Conservation (phyloP, 1,140 invertebrate species). For the Ladona fulva region DNA sequence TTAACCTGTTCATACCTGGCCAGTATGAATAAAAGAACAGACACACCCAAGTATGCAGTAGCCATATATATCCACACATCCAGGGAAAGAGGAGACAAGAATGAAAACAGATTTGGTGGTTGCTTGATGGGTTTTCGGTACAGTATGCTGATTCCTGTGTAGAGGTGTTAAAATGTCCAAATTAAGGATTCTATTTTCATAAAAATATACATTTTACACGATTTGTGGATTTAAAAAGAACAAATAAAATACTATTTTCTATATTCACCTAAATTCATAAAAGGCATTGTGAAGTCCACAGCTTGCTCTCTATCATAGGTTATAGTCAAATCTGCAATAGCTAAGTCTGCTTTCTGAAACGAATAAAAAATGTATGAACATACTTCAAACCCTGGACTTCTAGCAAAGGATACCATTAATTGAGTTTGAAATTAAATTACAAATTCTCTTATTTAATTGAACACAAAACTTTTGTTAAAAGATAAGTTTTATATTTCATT, state of each 20-base stretch:
- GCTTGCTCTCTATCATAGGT: conserved; percentile 82
- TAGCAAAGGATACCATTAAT: no score
- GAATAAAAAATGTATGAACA: neutral
- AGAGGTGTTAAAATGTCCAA: neutral
- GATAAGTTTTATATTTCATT: no score
- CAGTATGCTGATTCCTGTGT: conserved; percentile 75
- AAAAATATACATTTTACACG: no score
- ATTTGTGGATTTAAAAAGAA: neutral
- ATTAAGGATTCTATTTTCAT: no score
- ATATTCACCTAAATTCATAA: conserved; percentile 75
- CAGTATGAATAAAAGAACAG: conserved; percentile 83
- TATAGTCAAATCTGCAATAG: conserved; percentile 88
- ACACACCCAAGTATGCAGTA: conserved; percentile 86
- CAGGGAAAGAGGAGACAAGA: conserved; percentile 83
- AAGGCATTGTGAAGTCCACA: conserved; percentile 92
- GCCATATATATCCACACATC: conserved; percentile 97
- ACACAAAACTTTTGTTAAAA: no score
- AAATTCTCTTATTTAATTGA: no score
- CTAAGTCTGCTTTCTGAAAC: conserved; percentile 75
- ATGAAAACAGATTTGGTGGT: conserved; percentile 84
- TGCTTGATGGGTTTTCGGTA: conserved; percentile 85
- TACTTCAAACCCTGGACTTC: no score
- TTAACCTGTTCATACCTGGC: conserved; percentile 60
- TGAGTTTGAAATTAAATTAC: no score
- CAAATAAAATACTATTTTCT: neutral